phyloP scores from a whole-genome alignment of 2,888 invertebrate species.

The Ectemnius cavifrons region DNA sequence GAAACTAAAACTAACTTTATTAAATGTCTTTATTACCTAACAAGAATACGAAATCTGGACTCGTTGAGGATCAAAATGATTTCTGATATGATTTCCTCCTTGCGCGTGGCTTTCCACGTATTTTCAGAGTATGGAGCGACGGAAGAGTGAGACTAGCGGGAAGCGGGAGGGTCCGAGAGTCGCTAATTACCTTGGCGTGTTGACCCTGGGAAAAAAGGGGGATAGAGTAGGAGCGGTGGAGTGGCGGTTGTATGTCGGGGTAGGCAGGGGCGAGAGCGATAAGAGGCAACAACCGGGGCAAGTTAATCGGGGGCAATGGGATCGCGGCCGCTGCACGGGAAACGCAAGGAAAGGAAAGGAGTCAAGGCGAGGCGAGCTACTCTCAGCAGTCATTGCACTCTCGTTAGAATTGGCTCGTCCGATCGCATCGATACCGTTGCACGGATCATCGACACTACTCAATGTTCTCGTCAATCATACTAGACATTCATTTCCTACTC shows the following conservation, averaged over 20 bases:
- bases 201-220: constrained; percentile 44
- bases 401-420: constrained; percentile 40
- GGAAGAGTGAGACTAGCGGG: background rate
- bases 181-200: constrained; percentile 47
- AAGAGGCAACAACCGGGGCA: constrained; percentile 50
- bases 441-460: background rate
- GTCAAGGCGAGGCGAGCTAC: constrained; percentile 45
- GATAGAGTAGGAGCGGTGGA: constrained; percentile 1
- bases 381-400: constrained; percentile 42
- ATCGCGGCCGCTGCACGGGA: constrained; percentile 37
- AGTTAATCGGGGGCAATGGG: constrained; percentile 50
- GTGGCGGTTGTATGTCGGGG: too few relatives aligned
- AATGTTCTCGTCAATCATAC: background rate
- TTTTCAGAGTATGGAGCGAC: background rate
- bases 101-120: background rate
- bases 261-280: constrained; percentile 23
- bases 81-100: background rate
- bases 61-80: too few relatives aligned
- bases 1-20: too few relatives aligned
- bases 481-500: background rate
- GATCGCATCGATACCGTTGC: constrained; percentile 20
- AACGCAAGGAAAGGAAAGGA: constrained; percentile 42
- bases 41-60: too few relatives aligned
- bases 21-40: too few relatives aligned
- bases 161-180: background rate